These are phyloP conservation scores for Xestia rhomboidea DNA, from an alignment of 2,888 invertebrate genomes.

Conservation along the genomic window DNA sequence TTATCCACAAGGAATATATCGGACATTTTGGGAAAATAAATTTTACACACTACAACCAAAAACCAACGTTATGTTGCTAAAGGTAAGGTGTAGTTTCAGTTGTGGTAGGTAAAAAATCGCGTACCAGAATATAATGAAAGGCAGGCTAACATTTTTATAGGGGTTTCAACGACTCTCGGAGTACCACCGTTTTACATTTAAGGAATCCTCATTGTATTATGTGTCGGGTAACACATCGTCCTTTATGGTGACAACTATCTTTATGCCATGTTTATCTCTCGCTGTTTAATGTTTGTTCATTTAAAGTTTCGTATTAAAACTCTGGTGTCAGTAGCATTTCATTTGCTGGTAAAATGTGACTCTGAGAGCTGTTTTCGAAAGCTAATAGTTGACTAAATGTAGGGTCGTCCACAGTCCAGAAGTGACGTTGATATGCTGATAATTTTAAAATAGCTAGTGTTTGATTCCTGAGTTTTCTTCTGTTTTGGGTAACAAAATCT, in stretches of 20 bases:
- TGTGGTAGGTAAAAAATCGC: constrained; percentile 69
- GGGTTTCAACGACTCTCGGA: constrained; percentile 88
- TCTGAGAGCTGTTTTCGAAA: constrained; percentile 15
- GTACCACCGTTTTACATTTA: constrained; percentile 88
- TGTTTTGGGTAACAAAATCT: neutral
- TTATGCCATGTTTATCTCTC: constrained; percentile 69
- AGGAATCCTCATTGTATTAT: constrained; percentile 88
- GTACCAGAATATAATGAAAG: constrained; percentile 88
- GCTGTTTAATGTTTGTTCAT: constrained; percentile 49
- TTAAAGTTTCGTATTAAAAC: constrained; percentile 43
- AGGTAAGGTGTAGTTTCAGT: constrained; percentile 71
- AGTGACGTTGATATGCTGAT: neutral
- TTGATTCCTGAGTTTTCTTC: neutral
- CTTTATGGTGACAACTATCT: constrained; percentile 84
- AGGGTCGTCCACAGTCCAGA: neutral
- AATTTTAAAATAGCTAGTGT: neutral
- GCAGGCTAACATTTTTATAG: constrained; percentile 89
- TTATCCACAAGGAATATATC: constrained; percentile 79
- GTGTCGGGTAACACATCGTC: constrained; percentile 84
- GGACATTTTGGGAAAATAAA: constrained; percentile 80
- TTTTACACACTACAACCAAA: constrained; percentile 63
- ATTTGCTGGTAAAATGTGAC: neutral
- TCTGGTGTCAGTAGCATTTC: constrained; percentile 7
- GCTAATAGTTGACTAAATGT: neutral
- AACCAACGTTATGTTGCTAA: constrained; percentile 54